phyloP scores from a whole-genome alignment of 2,888 invertebrate species.

The Theodoxus fluviatilis region DNA sequence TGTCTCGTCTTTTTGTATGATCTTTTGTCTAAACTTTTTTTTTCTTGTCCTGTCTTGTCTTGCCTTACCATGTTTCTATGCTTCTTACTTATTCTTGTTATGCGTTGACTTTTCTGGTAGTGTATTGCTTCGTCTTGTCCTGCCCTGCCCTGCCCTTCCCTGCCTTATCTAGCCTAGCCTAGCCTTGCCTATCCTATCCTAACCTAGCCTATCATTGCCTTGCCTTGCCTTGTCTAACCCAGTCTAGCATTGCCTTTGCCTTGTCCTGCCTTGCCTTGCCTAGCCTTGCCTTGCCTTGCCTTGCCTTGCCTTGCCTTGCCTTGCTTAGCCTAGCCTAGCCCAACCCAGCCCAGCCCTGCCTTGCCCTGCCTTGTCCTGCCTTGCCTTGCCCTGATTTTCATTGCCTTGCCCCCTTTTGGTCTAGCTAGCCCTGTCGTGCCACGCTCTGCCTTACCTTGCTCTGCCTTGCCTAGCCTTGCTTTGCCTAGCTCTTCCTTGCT shows the following conservation, averaged over 20 bases:
- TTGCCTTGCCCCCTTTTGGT: conserved; percentile 7
- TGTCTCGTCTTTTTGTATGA: too few species aligned
- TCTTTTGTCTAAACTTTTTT: background rate
- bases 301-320: conserved; percentile 23
- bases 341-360: conserved; percentile 13
- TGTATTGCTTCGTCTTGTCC: conserved; percentile 25
- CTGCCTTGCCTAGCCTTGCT: background rate
- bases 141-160: conserved; percentile 9
- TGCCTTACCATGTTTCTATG: conserved; percentile 12
- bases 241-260: conserved; percentile 23
- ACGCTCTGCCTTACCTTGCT: conserved; percentile 5
- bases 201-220: conserved; percentile 19
- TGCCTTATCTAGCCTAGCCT: conserved; percentile 17
- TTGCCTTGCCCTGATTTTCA: conserved; percentile 14
- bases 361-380: conserved; percentile 19
- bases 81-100: conserved; percentile 8
- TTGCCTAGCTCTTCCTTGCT: too few species aligned
- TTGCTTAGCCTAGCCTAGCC: conserved; percentile 9
- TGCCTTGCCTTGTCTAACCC: conserved; percentile 23
- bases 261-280: conserved; percentile 23
- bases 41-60: conserved; percentile 21
- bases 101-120: conserved; percentile 11
- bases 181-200: conserved; percentile 18
- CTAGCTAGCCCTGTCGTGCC: background rate
- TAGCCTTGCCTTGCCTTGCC: conserved; percentile 23